Evolutionary conservation across 2,888 invertebrate species (phyloP), one percentile per base, ranked within the genome.

Genomic region (Scaptomyza cyrtandrae): DNA sequence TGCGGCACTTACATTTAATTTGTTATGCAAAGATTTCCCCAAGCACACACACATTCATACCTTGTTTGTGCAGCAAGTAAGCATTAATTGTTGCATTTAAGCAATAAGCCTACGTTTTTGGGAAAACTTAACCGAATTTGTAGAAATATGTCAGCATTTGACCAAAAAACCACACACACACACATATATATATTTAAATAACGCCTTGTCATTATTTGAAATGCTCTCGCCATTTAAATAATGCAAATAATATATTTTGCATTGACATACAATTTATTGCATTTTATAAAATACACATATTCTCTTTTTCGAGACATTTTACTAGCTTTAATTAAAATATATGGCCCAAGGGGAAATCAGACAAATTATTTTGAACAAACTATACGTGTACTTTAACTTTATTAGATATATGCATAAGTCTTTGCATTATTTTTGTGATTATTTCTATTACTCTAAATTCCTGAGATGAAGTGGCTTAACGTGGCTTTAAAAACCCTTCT

Each of bases 1-100:
- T 88, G 80, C 64, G 78, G 85, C 79, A 75, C 75, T 86, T 89
- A 66, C 78, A 83, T 82, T 81, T 75, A 80, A 88, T 88, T 86
- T 85, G 79, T 77, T 83, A 82, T 84, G 84, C 78, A 82, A 86
- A 81, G 83, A 80, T 77, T 82, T 78, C 64, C 76, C 65, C 10
- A 16, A 68, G 45, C 62, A 24, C 54, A 65, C 29, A 19, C 50
- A 49, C 60, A 63, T 55, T 45, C 35, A 44, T 4, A 24, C 24
- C 2, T 24, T 24, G 2, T 3, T 3, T 24, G 24, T 24, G 50
- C 61, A 33, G 33, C 10, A 33, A 61, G 53, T 54, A 72, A 67
- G 68, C 62, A 80, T 80, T 78, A 81, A 83, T 86, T 82, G 74
- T 48, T 56, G 24, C 35, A 37, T 55, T 64, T 56, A n/a, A n/a